Evolutionary conservation across 2,113 vertebrate species (phyloP), one percentile per base, ranked within the genome.

Genomic region (Eudyptes chrysolophus): DNA sequence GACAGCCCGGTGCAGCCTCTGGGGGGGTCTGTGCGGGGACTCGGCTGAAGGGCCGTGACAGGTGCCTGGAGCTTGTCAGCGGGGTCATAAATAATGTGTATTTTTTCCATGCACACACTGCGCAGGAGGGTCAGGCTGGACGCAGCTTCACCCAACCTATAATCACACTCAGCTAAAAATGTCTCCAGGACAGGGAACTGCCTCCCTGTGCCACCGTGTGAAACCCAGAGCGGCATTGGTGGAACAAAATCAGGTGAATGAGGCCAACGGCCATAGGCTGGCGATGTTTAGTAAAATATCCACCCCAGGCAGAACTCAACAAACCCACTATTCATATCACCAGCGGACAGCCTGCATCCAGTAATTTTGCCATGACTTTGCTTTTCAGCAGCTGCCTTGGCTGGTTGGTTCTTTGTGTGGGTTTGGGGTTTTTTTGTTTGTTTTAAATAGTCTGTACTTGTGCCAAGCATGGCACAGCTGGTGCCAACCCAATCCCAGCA

Each of bases 61-160:
- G 36, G 29, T 0, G 2, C 34, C 29, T 2, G 1, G 25, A 36
- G 27, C 55, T 62, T 4, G 0, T 18, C 34, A 36, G 44, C 0
- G 1, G 27, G 5, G n/a, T 29, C 7, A 4, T 11, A n/a, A 76
- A 11, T 22, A 42, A 16, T 4, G 5, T 0, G 11, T 14, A 1
- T 24, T 22, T 58, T 25, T 54, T 38, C 61, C 32, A 1, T 12
- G 49, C 34, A 1, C 17, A 1, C 13, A 0, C 5, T 2, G 46
- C 0, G 5, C 29, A 5, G 36, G 64, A 76, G 83, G 38, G 16
- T 25, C 22, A 5, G 65, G 78, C 65, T 38, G 68, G 40, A 61
- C 2, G 6, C 80, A 25, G 51, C 48, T 40, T 69, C 3, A 1
- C 44, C 19, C 55, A 79, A 21, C 55, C 61, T 70, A 16, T 70